Evolutionary conservation across 2,888 invertebrate species (phyloP).

Genomic region (Panopea generosa): DNA sequence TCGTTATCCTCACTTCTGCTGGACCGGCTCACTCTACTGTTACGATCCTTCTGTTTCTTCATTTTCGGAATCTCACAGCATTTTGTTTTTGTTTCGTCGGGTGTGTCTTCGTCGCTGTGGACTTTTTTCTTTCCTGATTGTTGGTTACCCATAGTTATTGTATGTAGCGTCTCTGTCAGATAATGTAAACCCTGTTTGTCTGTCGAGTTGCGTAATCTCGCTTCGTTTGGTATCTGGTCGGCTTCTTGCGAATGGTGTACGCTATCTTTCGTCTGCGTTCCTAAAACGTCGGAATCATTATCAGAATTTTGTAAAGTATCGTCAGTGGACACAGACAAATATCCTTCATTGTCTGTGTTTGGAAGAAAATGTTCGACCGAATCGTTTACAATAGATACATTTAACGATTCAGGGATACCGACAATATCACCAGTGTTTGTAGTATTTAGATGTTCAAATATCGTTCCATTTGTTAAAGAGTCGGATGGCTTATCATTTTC

Average conservation of each 20-base stretch:
- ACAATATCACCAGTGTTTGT: too few species aligned
- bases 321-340: constrained; percentile 38
- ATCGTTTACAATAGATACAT: too few species aligned
- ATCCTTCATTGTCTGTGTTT: constrained; percentile 9
- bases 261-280: too few species aligned
- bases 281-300: constrained; percentile 4
- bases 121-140: constrained; percentile 14
- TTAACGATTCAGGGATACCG: too few species aligned
- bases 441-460: too few species aligned
- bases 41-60: constrained; percentile 48
- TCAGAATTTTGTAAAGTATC: constrained; percentile 44
- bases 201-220: too few species aligned
- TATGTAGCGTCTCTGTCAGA: too few species aligned
- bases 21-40: constrained; percentile 19
- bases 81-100: constrained; percentile 50
- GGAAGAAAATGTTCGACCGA: background rate
- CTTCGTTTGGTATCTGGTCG: too few species aligned
- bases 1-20: constrained; percentile 49
- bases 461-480: too few species aligned
- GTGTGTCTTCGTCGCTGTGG: constrained; percentile 47
- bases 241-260: too few species aligned
- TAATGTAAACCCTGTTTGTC: too few species aligned
- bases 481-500: too few species aligned
- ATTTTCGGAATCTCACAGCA: constrained; percentile 59
- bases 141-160: constrained; percentile 52